Evolutionary conservation across 2,113 vertebrate genomes (phyloP).

Genomic region (Regulus satrapa): DNA sequence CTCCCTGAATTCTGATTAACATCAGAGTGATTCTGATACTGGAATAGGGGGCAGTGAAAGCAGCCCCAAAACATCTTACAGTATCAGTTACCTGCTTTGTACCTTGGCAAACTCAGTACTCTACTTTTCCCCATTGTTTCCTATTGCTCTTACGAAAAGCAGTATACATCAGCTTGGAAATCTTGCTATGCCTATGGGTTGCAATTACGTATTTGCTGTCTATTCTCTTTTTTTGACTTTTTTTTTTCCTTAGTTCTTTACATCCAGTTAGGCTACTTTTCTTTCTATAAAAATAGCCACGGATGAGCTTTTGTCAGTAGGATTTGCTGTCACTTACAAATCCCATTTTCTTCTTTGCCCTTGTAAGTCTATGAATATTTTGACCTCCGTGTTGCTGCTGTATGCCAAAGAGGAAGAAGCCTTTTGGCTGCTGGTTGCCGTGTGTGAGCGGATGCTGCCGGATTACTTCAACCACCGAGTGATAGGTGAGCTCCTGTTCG

Average conservation of each 20-base stretch:
- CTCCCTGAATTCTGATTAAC: neutral
- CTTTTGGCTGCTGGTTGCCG: slow-evolving; percentile 94
- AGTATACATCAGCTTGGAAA: neutral
- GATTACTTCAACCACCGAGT: slow-evolving; percentile 97
- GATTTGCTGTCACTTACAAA: neutral
- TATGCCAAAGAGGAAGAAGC: slow-evolving; percentile 95
- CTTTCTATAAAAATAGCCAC: neutral
- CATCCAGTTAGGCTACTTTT: neutral
- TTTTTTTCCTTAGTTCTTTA: neutral
- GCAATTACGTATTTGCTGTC: neutral
- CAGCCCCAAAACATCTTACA: neutral
- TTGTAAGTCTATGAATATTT: slow-evolving; percentile 95
- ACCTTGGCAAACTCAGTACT: neutral
- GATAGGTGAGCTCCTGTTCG: slow-evolving; percentile 75
- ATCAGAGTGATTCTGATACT: neutral
- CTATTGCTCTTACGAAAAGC: neutral
- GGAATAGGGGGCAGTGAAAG: neutral
- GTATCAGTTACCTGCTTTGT: neutral
- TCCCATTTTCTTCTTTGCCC: neutral
- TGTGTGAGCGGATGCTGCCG: slow-evolving; percentile 95
- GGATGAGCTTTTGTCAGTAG: neutral
- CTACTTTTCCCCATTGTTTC: neutral
- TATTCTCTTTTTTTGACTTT: neutral
- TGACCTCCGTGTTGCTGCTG: slow-evolving; percentile 91
- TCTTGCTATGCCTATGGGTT: neutral